Percentiles rank a stretch among this genome's conserved stretches.
phyloP scores from a whole-genome alignment of 1,140 invertebrate genomes.

The Leptinotarsa lineolata region DNA sequence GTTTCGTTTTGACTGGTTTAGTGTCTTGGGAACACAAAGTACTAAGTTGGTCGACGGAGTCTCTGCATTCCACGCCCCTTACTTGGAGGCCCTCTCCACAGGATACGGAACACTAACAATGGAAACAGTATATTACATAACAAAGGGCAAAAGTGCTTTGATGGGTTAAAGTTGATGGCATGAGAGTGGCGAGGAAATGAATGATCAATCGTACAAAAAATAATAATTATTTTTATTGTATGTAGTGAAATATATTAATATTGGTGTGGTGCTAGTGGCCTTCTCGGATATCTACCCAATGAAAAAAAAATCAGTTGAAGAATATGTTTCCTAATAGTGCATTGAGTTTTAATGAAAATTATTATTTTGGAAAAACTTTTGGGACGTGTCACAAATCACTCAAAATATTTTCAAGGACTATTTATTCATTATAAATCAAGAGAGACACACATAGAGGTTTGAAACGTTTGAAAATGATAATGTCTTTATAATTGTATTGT shows the following conservation, averaged over 20 bases:
- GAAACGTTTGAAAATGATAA: no score
- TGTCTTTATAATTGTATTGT: no score
- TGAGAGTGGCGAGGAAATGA: no score
- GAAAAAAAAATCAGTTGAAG: no score
- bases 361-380: no score
- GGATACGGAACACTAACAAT: constrained; percentile 78
- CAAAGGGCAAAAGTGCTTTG: neutral
- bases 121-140: neutral
- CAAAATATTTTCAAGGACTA: no score
- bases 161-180: no score
- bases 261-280: neutral
- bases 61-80: constrained; percentile 77
- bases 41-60: constrained; percentile 55
- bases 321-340: no score
- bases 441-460: no score
- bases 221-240: neutral
- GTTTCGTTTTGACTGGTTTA: constrained; percentile 65
- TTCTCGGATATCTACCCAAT: neutral
- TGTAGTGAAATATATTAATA: neutral
- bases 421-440: no score
- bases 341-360: no score
- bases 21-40: constrained; percentile 59
- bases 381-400: no score
- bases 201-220: neutral
- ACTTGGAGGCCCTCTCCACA: constrained; percentile 85